Percentiles rank a stretch among this genome's conserved stretches.
Evolutionary conservation across 1,140 invertebrate genomes (phyloP).

Genomic region (Dysdera silvatica): DNA sequence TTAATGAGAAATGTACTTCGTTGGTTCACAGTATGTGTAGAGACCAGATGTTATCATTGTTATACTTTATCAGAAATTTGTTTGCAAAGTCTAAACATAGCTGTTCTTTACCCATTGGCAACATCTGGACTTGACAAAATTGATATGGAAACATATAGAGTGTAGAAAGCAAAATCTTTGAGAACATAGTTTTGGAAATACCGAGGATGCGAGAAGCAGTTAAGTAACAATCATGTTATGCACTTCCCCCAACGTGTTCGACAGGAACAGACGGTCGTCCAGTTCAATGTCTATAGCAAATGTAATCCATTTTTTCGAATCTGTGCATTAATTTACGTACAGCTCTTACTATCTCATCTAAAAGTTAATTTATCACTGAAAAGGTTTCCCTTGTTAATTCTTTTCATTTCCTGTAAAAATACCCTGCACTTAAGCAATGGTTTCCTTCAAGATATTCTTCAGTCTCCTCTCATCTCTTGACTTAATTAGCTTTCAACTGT

Average conservation of each 20-base stretch:
- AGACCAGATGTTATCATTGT: background rate
- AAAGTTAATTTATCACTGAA: background rate
- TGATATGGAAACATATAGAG: background rate
- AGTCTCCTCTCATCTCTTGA: background rate
- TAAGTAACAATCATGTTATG: background rate
- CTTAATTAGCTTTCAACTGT: background rate
- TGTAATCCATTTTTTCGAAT: constrained; percentile 3
- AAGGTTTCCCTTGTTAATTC: background rate
- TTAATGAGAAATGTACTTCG: background rate
- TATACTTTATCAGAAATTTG: background rate
- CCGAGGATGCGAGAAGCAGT: too few relatives aligned
- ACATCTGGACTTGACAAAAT: background rate
- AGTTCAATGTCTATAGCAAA: background rate
- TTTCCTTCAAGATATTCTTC: background rate
- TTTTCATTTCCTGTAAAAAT: background rate
- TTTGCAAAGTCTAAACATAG: too few relatives aligned
- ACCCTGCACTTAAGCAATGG: background rate
- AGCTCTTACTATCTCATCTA: background rate
- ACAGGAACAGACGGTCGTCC: background rate
- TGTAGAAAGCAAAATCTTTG: background rate
- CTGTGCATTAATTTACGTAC: background rate
- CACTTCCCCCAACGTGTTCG: background rate
- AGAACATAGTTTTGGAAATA: background rate
- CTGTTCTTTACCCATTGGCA: background rate
- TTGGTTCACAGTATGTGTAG: background rate